Conservation (phyloP, 2,797 vertebrate species). For the Sebastes taczanowskii region DNA sequence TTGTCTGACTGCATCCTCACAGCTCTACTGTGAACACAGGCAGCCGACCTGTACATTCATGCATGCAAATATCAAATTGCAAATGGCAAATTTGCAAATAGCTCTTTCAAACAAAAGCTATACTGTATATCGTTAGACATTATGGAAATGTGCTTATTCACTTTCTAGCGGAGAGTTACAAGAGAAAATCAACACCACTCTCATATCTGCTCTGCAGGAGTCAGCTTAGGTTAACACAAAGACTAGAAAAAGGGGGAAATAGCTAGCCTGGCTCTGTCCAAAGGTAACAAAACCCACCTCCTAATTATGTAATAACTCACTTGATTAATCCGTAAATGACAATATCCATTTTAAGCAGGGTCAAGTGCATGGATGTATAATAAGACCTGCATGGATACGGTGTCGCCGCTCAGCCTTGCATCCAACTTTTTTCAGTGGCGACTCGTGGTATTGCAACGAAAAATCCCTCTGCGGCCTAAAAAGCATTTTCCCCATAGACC, state of each 20-base stretch:
- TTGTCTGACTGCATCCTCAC: conserved; percentile 3
- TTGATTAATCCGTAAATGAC: background rate
- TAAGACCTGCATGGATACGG: too few relatives aligned
- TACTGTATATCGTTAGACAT: background rate
- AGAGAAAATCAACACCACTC: background rate
- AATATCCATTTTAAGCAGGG: background rate
- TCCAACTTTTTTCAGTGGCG: too few relatives aligned
- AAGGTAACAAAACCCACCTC: too few relatives aligned
- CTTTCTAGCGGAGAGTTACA: background rate
- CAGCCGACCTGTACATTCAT: background rate
- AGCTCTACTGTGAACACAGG: conserved; percentile 3
- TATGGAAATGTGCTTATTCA: background rate
- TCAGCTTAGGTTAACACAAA: background rate
- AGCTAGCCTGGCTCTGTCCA: background rate
- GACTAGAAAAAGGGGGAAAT: background rate
- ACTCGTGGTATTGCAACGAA: too few relatives aligned
- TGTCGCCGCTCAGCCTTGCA: too few relatives aligned
- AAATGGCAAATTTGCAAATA: conserved; percentile 15
- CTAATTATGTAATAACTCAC: background rate
- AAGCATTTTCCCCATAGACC: too few relatives aligned
- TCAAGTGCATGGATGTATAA: too few relatives aligned
- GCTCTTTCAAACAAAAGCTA: background rate
- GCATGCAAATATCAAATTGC: conserved; percentile 48
- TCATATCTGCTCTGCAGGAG: background rate
- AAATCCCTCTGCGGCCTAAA: too few relatives aligned